Percentiles rank a stretch among this genome's conserved stretches.
phyloP scores from a whole-genome alignment of 2,888 invertebrate species.

The Melanostoma scalare region DNA sequence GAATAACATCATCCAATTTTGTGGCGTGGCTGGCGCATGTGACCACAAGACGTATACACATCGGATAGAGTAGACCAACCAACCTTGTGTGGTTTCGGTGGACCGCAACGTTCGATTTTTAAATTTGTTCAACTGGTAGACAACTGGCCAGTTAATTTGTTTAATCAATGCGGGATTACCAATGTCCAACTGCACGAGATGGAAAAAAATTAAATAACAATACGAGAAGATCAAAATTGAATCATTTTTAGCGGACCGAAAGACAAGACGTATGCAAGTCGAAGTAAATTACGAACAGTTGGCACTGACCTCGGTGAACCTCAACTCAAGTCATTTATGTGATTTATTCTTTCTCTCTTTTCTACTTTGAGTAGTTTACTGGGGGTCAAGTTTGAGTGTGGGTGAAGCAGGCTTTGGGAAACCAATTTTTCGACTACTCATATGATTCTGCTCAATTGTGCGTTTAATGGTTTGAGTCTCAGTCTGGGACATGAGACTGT shows the following conservation, averaged over 20 bases:
- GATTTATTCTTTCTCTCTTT: slow-evolving; percentile 29
- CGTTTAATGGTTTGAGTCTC: slow-evolving; percentile 31
- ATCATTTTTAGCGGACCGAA: slow-evolving; percentile 20
- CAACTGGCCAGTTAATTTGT: slow-evolving; percentile 55
- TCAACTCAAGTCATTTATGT: slow-evolving; percentile 16
- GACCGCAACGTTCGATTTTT: slow-evolving; percentile 43
- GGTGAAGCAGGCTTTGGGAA: slow-evolving; percentile 15
- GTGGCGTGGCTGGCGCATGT: slow-evolving; percentile 53
- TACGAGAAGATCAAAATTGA: slow-evolving; percentile 34
- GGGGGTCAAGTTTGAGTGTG: slow-evolving; percentile 50
- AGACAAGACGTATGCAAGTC: background rate
- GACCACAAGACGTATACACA: slow-evolving; percentile 53
- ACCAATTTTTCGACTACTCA: background rate
- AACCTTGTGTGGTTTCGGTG: slow-evolving; percentile 61
- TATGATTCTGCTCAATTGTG: slow-evolving; percentile 34
- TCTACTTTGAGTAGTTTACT: no score
- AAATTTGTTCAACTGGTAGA: slow-evolving; percentile 13
- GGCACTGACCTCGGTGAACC: slow-evolving; percentile 62
- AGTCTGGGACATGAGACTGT: slow-evolving; percentile 34
- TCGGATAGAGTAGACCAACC: slow-evolving; percentile 14
- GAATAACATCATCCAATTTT: slow-evolving; percentile 56
- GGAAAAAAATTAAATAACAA: slow-evolving; percentile 48
- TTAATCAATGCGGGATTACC: slow-evolving; percentile 53
- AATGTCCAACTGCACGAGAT: slow-evolving; percentile 12
- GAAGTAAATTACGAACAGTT: slow-evolving; percentile 5